phyloP scores from a whole-genome alignment of 2,888 invertebrate species.

The Aleiodes testaceus region DNA sequence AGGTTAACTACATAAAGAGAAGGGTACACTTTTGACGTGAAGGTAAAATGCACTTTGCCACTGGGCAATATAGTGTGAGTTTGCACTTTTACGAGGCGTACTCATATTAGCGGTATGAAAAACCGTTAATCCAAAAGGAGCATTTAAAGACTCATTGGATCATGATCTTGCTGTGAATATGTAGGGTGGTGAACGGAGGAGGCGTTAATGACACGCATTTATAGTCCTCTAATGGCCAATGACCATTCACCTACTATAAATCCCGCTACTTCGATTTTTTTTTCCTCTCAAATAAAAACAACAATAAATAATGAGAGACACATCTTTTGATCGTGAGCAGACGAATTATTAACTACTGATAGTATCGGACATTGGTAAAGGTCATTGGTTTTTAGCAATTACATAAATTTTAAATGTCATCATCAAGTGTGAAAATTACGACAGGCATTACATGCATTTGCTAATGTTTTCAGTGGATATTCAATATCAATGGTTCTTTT shows the following conservation, averaged over 20 bases:
- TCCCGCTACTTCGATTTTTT: constrained; percentile 5
- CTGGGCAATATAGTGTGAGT: constrained; percentile 40
- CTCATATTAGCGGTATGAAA: constrained; percentile 46
- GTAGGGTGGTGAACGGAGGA: constrained; percentile 28
- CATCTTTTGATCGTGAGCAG: neutral
- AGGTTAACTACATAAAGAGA: constrained; percentile 57
- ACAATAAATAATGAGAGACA: neutral
- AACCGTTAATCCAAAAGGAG: constrained; percentile 53
- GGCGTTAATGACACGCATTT: constrained; percentile 51
- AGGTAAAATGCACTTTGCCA: constrained; percentile 56
- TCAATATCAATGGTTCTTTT: neutral
- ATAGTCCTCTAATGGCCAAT: constrained; percentile 37
- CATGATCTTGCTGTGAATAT: constrained; percentile 29
- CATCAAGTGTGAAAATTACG: neutral
- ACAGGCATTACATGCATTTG: neutral
- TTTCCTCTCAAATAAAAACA: neutral
- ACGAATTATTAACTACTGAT: neutral
- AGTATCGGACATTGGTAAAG: neutral
- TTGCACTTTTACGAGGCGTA: constrained; percentile 48
- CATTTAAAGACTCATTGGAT: constrained; percentile 46
- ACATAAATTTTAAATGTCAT: no score
- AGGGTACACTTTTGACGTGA: constrained; percentile 60
- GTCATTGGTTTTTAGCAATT: no score
- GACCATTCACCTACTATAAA: constrained; percentile 33
- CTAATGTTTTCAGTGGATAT: neutral